Evolutionary conservation across 2,113 vertebrate genomes (phyloP), one percentile per base, ranked within the genome.

Genomic region (Camelus dromedarius): DNA sequence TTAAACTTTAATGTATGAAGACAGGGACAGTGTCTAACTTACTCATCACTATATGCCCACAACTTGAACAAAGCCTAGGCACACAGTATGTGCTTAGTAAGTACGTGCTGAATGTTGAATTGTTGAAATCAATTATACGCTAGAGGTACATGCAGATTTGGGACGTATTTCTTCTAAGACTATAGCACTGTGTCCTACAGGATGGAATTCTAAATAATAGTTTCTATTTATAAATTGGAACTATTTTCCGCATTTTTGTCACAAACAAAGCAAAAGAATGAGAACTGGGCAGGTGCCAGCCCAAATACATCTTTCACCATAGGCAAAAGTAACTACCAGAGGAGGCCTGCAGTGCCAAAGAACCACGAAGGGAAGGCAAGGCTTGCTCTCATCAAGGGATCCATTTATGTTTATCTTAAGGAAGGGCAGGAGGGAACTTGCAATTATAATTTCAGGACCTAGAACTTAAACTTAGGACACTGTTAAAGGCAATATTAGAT

Each of bases 211-310:
- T 70, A 89, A 26, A 30, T 85, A 84, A 58, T 5, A 62, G 30
- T 75, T 95, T 95, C 80, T 77, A 77, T 60, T 94, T 67, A 77
- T 42, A 83, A 80, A 69, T 32, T 62, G 22, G 2, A 91, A 96
- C 13, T 56, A 64, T 73, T 60, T 72, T 84, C 56, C 70, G n/a
- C 11, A 28, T 91, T 97, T 97, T 79, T 95, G 32, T 26, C 26
- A 91, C 22, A 32, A 88, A 83, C 32, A 69, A 77, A 92, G 67
- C 66, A 76, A 85, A 95, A 76, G 79, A 62, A 30, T n/a, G 52
- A 82, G 77, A 87, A 82, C 3, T 83, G 5, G 22, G 32, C 22
- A 62, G 38, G 69, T 69, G 80, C 30, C 32, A 42, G 54, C 14
- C 50, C 84, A n/a, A 77, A 91, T 48, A 79, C 2, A 89, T 11